Evolutionary conservation across 2,797 vertebrate genomes (phyloP), one percentile per base, ranked within the genome.

Genomic region (Amblyopsis hoosieri): DNA sequence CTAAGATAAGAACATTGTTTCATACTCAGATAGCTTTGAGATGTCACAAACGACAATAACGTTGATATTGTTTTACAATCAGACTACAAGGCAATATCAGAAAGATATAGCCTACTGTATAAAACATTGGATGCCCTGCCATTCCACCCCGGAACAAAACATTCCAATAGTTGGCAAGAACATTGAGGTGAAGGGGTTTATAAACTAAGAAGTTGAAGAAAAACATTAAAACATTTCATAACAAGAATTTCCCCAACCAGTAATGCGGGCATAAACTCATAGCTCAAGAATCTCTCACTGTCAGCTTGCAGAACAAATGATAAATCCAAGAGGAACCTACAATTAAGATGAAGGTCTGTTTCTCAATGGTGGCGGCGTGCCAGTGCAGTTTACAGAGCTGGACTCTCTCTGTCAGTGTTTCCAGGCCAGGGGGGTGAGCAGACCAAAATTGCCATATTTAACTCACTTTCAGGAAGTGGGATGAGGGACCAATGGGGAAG

Each of bases 231-330:
- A 74, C 62, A 53, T 78, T 78, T 81, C 64, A 75, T 71, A 76
- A 79, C 60, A 75, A 66, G 45, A 73, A 83, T 69, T 58, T 72
- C 82, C 81, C 85, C 67, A 55, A 74, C 69, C 74, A 79, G 72
- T 77, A 72, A 78, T 85, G 82, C 81, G 78, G 84, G 72, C 52
- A 81, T 60, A 61, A 71, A 66, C 79, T 87, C 87, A 87, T 64
- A 61, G 64, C 67, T 72, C 45, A 86, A 84, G 81, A 88, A 85
- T 90, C 81, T 80, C 77, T 72, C 63, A 57, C 65, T 80, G 79
- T 81, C 85, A 78, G 80, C 75, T 70, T 72, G 71, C 66, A 74
- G 87, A 80, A 90, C 66, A 82, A 84, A 90, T 85, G 81, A 82
- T 71, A 66, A 75, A 88, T 91, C 67, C 3, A 61, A 85, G 65